Base-by-base conservation (phyloP, 2,797 vertebrate genomes). In the Bradypodion pumilum region DNA sequence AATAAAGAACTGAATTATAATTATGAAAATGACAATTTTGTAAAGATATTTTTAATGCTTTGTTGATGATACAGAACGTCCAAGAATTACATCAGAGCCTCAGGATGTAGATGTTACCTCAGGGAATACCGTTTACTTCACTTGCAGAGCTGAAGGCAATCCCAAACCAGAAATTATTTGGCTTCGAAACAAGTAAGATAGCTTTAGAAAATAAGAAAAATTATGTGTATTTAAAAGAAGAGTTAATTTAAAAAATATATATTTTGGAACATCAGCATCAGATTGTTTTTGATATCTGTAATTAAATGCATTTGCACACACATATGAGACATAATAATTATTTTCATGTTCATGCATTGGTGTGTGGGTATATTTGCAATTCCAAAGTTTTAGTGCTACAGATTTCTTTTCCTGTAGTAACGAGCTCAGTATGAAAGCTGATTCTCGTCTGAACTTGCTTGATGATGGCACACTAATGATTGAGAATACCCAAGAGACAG, bases 131-230 rank as follows among this genome's bases (percentile, higher is more conserved):
- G 99, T 99, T 86, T 99, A 99, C 95, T 99, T 99, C 95, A 99
- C 98, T 86, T 99, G 99, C 91, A 96, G 97, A 93, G 99, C 98
- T 1, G 99, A 99, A 94, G 98, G 98, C 88, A 99, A 99, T 95
- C 99, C 99, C 78, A 99, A 99, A 95, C 99, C 99, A 60, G 98
- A 99, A 97, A 99, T 99, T 92, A 99, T 99, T 94, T 99, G 99
- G 99, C 98, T 99, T 89, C 97, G 98, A 88, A 99, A 99, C 95
- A 99, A 99, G 98, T 99, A 94, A 96, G 98, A 89, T 88, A 86
- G 62, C 68, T 72, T 86, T 78, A 44, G 60, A 72, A 10, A 77
- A 32, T 27, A 4, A 46, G 5, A 16, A 13, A 16, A 19, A 32
- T 66, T 35, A 42, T 69, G 37, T 83, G 1, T 69, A 27, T 56